Percentiles rank a stretch among this genome's conserved stretches.
Evolutionary conservation across 2,797 vertebrate species (phyloP).

Genomic region (Psittacula echo): DNA sequence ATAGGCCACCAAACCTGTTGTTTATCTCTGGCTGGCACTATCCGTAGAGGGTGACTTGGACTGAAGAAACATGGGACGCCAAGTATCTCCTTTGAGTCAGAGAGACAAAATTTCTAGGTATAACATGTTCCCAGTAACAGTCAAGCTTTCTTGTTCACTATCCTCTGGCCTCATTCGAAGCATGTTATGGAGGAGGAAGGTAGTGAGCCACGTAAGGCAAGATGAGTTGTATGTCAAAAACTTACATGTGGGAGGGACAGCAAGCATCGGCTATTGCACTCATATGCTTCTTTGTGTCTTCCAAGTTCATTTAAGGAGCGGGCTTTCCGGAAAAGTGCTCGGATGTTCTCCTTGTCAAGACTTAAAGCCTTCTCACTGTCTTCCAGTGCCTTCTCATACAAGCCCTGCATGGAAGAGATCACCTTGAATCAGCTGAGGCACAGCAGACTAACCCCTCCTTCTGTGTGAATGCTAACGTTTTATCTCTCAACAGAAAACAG

Average conservation of each 20-base stretch:
- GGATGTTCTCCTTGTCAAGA: constrained; percentile 84
- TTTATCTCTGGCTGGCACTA: not conserved
- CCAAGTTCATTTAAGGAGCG: constrained; percentile 91
- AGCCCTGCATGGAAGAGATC: constrained; percentile 77
- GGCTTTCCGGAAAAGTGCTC: constrained; percentile 93
- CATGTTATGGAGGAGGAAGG: not conserved
- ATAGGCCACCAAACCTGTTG: not conserved
- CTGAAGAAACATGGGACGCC: not conserved
- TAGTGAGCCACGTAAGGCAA: not conserved
- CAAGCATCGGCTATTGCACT: constrained; percentile 93
- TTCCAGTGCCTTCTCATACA: constrained; percentile 91
- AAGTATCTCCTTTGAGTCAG: not conserved
- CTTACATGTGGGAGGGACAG: constrained; percentile 92
- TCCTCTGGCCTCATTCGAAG: not conserved
- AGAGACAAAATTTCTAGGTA: not conserved
- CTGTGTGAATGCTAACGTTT: not conserved
- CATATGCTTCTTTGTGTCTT: constrained; percentile 93
- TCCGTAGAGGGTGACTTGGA: not conserved
- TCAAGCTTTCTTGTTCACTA: not conserved
- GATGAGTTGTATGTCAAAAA: not conserved
- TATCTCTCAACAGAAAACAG: not conserved
- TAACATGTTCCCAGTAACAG: not conserved
- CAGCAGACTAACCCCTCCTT: not conserved
- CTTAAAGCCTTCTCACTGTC: constrained; percentile 90
- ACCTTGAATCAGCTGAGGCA: not conserved